Conservation (phyloP, 2,888 invertebrate genomes). For the Agrochola lota region DNA sequence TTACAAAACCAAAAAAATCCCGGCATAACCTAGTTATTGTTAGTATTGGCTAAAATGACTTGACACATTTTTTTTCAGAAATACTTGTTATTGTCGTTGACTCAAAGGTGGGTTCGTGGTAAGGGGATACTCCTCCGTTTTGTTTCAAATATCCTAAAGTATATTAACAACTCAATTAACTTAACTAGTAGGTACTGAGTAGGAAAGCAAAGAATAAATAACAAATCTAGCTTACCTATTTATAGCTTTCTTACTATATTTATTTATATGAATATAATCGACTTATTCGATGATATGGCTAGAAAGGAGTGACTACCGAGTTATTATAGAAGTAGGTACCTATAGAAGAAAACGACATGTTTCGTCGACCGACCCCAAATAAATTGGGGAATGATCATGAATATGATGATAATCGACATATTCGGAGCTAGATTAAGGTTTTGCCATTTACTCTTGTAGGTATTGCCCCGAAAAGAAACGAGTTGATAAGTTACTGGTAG, state of each 20-base stretch:
- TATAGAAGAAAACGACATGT: too few relatives aligned
- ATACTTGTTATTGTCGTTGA: constrained; percentile 4
- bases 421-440: neutral
- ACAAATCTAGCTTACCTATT: neutral
- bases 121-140: neutral
- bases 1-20: constrained; percentile 64
- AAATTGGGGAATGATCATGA: too few relatives aligned
- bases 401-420: neutral
- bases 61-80: constrained; percentile 23
- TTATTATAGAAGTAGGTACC: too few relatives aligned
- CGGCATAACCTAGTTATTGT: constrained; percentile 52
- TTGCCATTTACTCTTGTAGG: neutral
- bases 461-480: neutral
- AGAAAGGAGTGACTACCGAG: too few relatives aligned
- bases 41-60: constrained; percentile 30
- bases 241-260: neutral
- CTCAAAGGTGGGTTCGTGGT: neutral
- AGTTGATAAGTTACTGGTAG: neutral
- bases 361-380: too few relatives aligned
- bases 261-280: neutral
- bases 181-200: too few relatives aligned
- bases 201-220: neutral
- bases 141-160: neutral
- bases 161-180: too few relatives aligned
- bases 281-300: too few relatives aligned